These are phyloP conservation scores for Maconellicoccus hirsutus DNA, from an alignment of 1,140 invertebrate genomes.

Conservation along the genomic window DNA sequence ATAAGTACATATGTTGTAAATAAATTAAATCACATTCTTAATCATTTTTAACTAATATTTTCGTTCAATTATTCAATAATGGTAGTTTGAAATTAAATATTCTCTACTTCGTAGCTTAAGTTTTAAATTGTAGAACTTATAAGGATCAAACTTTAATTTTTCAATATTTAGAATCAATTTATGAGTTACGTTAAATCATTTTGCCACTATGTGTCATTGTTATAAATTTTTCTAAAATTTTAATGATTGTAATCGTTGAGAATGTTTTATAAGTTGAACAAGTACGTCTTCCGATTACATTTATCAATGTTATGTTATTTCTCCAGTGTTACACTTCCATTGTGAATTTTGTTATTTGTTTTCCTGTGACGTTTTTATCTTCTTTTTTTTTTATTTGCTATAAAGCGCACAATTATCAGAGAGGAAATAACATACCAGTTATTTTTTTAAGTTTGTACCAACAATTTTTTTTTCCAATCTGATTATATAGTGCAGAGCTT, in stretches of 20 bases:
- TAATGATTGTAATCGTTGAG: constrained; percentile 3
- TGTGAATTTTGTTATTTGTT: no score
- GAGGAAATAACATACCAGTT: background rate
- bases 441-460: background rate
- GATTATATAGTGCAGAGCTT: no score
- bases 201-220: background rate
- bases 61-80: background rate
- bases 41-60: background rate
- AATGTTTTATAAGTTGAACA: background rate
- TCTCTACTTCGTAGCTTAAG: constrained; percentile 1
- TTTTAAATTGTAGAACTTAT: background rate
- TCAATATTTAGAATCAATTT: background rate
- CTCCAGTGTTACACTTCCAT: background rate
- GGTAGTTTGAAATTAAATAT: background rate
- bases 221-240: background rate
- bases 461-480: background rate
- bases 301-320: constrained; percentile 2
- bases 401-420: background rate
- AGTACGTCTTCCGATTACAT: constrained; percentile 13
- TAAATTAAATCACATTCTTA: background rate
- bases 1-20: background rate
- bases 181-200: background rate
- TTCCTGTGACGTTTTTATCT: no score
- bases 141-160: background rate
- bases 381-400: background rate